Evolutionary conservation across 2,113 vertebrate species (phyloP), one percentile per base, ranked within the genome.

Genomic region (Prunella himalayana): DNA sequence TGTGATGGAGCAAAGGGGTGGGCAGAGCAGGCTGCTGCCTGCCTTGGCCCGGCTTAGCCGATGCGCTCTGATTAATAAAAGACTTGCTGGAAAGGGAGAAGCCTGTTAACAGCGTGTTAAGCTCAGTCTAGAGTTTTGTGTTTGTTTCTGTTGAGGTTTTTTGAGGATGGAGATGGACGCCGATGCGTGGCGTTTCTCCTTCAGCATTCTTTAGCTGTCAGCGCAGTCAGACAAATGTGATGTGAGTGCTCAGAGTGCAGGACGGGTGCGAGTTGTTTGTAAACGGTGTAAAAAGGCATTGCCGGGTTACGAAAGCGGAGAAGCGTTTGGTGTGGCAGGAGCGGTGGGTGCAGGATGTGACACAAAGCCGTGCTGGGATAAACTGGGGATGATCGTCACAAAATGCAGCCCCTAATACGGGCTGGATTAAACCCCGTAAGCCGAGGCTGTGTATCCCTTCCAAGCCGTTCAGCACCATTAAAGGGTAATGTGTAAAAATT

Each of bases 181-280:
- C 4, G 11, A 10, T 2, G 7, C 27, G 23, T 10, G 22, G 10
- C 13, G 0, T 37, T 69, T 69, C 42, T 20, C 50, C 61, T 39
- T 20, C 12, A 1, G 69, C 33, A 0, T 39, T 50, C 16, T 63
- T 41, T 19, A 14, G 82, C 7, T n/a, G 72, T 49, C 72, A 7
- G 14, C 5, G 51, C 3, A 21, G 50, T 9, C 11, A 51, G 37
- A 21, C 16, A 8, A 51, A 4, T 13, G 57, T 12, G 13, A 22
- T 1, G 22, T 0, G 94, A n/a, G 79, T 0, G 0, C 20, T 13
- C 3, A 0, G 33, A 39, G 79, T 4, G 63, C 37, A 1, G 85
- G 70, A 68, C 7, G 15, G 77, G 6, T 9, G 79, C 12, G 18
- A 3, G 5, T 41, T 44, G 2, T 25, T 49, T 53, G 28, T 28